Conservation (phyloP, 2,888 invertebrate genomes). For the Copidosoma aretas region DNA sequence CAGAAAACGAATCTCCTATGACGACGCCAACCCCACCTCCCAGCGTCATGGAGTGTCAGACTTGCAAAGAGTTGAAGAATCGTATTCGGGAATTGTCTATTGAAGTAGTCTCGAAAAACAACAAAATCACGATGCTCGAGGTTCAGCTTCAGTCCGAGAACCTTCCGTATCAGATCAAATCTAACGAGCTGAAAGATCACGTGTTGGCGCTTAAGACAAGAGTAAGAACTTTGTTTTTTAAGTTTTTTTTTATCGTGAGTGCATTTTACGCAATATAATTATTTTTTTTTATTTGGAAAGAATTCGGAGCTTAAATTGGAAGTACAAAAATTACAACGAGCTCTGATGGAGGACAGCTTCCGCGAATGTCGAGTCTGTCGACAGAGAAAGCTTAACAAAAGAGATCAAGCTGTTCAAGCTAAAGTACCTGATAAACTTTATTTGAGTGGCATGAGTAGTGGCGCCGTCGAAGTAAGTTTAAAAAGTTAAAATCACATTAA, state of each 20-base stretch:
- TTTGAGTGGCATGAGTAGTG: constrained; percentile 48
- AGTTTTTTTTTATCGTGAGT: no score
- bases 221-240: constrained; percentile 42
- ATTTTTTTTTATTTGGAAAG: constrained; percentile 41
- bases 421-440: constrained; percentile 43
- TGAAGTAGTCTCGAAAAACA: constrained; percentile 52
- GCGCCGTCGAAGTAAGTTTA: constrained; percentile 49
- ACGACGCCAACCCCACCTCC: constrained; percentile 26
- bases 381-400: constrained; percentile 46
- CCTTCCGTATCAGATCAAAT: constrained; percentile 54
- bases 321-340: constrained; percentile 45
- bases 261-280: constrained; percentile 1
- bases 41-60: constrained; percentile 20
- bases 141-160: constrained; percentile 52
- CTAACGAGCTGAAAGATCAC: constrained; percentile 49
- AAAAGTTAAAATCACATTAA: background rate
- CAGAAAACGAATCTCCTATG: constrained; percentile 33
- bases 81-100: constrained; percentile 50
- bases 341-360: constrained; percentile 41
- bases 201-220: constrained; percentile 45
- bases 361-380: constrained; percentile 52
- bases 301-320: constrained; percentile 44
- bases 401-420: constrained; percentile 51
- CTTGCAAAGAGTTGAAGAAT: constrained; percentile 41
- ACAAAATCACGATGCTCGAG: constrained; percentile 53